A percentile compares a stretch with the other conserved stretches of the same genome.
phyloP scores from a whole-genome alignment of 2,888 invertebrate species.

The Oasisia sp. region DNA sequence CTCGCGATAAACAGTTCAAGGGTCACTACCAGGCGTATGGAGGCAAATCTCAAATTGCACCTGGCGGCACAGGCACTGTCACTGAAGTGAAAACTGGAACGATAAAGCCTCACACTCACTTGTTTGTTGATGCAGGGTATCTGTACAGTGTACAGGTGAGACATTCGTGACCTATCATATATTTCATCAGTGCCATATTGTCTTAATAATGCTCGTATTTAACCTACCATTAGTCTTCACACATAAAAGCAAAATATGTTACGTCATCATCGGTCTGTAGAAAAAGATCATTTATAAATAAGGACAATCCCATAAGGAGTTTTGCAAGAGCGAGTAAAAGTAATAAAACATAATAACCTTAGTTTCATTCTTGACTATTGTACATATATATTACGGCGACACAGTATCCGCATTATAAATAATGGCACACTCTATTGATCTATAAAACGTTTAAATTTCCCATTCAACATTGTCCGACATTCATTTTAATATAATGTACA shows the following conservation, averaged over 20 bases:
- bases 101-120: not conserved
- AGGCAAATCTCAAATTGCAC: conserved; percentile 40
- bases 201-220: not conserved
- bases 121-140: not conserved
- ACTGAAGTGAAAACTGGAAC: conserved; percentile 31
- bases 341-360: no score
- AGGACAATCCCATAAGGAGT: no score
- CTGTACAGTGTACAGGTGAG: not conserved
- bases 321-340: no score
- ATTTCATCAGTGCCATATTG: not conserved
- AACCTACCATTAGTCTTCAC: no score
- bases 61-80: conserved; percentile 51
- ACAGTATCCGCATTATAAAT: not conserved
- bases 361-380: not conserved
- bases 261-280: no score
- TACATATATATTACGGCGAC: not conserved
- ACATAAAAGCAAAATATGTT: no score
- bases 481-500: no score
- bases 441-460: no score
- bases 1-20: conserved; percentile 45
- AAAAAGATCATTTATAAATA: no score
- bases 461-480: no score
- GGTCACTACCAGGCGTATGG: conserved; percentile 45
- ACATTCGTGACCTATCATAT: conserved; percentile 34
- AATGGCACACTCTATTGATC: no score